Evolutionary conservation across 2,888 invertebrate species (phyloP).

Genomic region (Seira sanloemensis): DNA sequence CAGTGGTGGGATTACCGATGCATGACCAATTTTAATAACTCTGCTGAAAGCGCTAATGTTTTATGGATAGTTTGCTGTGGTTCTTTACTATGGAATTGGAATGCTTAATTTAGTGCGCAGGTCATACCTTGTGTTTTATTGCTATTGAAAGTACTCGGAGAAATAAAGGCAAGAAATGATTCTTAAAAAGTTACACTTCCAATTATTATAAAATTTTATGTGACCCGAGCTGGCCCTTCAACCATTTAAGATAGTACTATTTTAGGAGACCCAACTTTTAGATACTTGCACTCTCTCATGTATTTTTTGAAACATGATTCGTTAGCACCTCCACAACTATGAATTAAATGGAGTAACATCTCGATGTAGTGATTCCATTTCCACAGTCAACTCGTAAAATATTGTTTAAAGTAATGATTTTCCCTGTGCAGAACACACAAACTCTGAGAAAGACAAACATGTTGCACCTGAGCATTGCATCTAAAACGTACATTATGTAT

Average conservation of each 20-base stretch:
- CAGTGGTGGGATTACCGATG: constrained; percentile 54
- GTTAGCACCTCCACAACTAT: constrained; percentile 48
- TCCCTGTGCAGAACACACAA: no score
- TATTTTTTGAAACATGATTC: no score
- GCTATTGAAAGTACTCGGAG: background rate
- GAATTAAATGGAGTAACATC: constrained; percentile 19
- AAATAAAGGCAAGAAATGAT: background rate
- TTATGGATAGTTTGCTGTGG: constrained; percentile 45
- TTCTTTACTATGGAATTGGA: no score
- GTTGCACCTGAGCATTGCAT: no score
- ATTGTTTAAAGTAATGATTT: constrained; percentile 42
- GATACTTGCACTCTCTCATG: no score
- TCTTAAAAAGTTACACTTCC: no score
- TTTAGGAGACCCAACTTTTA: no score
- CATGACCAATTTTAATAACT: constrained; percentile 61
- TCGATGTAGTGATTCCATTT: constrained; percentile 54
- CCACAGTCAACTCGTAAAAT: constrained; percentile 65
- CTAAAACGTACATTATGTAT: no score
- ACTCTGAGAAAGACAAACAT: background rate
- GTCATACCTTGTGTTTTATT: background rate
- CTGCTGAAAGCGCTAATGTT: constrained; percentile 61
- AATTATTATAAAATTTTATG: no score
- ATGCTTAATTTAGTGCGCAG: no score
- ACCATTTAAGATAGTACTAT: no score
- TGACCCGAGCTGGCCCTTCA: no score